Evolutionary conservation across 2,797 vertebrate genomes (phyloP).

Genomic region (Pseudomugil tenellus): DNA sequence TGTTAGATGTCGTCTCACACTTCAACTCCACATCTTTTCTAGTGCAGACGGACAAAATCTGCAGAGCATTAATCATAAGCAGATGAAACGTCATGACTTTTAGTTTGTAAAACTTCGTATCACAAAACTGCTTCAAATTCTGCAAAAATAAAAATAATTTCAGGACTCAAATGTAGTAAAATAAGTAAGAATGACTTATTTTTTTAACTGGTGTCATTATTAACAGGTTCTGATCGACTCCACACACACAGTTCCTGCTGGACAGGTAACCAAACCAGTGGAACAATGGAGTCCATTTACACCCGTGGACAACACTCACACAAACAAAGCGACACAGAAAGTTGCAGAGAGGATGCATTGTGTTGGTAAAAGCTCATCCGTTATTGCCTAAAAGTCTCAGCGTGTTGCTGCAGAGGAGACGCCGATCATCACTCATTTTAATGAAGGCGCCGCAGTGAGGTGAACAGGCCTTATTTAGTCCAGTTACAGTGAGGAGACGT

Average conservation of each 20-base stretch:
- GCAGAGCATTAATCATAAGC: too few relatives aligned
- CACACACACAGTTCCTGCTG: too few relatives aligned
- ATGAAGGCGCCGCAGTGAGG: slow-evolving; percentile 56
- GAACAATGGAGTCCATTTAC: slow-evolving; percentile 13
- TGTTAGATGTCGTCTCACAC: too few relatives aligned
- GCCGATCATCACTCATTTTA: slow-evolving; percentile 75
- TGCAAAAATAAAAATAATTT: neutral
- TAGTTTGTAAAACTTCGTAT: too few relatives aligned
- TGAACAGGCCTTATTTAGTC: slow-evolving; percentile 59
- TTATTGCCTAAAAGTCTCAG: slow-evolving; percentile 65
- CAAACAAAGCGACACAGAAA: slow-evolving; percentile 17
- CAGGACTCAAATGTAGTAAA: neutral
- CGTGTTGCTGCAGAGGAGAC: slow-evolving; percentile 49
- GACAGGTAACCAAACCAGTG: too few relatives aligned
- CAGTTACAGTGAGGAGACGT: slow-evolving; percentile 40
- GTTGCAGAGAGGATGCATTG: slow-evolving; percentile 46
- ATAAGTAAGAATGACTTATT: too few relatives aligned
- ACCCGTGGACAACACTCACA: slow-evolving; percentile 13
- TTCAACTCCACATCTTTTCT: too few relatives aligned
- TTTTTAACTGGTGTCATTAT: too few relatives aligned
- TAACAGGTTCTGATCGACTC: too few relatives aligned
- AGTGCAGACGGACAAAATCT: too few relatives aligned
- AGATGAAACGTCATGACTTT: too few relatives aligned
- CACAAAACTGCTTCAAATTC: too few relatives aligned
- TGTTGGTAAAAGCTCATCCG: slow-evolving; percentile 65